Percentiles rank a stretch among this genome's conserved stretches.
Evolutionary conservation across 2,888 invertebrate genomes (phyloP).

Genomic region (Clunio marinus): DNA sequence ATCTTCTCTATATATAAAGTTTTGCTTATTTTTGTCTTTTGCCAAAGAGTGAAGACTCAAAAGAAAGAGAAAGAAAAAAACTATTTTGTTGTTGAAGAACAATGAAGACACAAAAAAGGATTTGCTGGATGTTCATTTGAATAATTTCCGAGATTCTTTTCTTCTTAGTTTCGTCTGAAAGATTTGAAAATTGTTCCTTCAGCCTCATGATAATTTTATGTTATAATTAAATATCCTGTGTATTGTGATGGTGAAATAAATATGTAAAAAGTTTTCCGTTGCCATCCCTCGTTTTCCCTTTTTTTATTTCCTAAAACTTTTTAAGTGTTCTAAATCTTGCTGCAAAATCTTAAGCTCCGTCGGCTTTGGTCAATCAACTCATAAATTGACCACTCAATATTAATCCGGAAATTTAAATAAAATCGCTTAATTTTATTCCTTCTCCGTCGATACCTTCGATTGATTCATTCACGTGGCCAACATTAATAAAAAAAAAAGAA

Average conservation of each 20-base stretch:
- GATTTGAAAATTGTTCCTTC: neutral
- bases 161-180: neutral
- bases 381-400: neutral
- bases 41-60: neutral
- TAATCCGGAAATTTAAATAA: constrained; percentile 27
- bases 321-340: neutral
- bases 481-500: neutral
- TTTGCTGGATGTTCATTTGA: constrained; percentile 38
- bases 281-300: neutral
- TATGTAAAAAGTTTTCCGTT: neutral
- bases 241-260: neutral
- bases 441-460: constrained; percentile 10
- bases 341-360: neutral
- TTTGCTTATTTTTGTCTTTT: neutral
- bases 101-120: constrained; percentile 36
- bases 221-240: constrained; percentile 32
- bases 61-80: neutral
- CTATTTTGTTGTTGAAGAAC: constrained; percentile 20
- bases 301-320: neutral
- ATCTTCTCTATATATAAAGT: too few relatives aligned
- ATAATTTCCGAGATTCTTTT: constrained; percentile 20
- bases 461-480: neutral
- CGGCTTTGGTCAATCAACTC: constrained; percentile 19
- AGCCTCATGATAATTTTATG: neutral
- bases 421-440: constrained; percentile 7